These are phyloP conservation scores for Melanchra persicariae DNA, from an alignment of 2,888 invertebrate species.

Conservation along the genomic window DNA sequence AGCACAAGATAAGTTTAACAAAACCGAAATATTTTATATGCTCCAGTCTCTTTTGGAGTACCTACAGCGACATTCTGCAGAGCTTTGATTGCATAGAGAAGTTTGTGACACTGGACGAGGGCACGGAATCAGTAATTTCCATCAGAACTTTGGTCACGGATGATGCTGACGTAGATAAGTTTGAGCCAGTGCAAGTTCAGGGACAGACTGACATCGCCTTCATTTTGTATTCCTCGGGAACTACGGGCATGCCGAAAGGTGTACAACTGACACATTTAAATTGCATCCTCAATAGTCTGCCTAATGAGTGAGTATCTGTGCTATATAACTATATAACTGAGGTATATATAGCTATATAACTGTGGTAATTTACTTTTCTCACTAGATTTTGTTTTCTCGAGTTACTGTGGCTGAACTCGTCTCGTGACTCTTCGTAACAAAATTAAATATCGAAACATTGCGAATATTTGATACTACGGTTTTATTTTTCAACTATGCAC, in stretches of 20 bases:
- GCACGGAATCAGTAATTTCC: constrained; percentile 64
- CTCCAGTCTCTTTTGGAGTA: constrained; percentile 88
- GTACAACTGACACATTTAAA: constrained; percentile 92
- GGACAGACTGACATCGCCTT: constrained; percentile 78
- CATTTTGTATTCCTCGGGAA: constrained; percentile 93
- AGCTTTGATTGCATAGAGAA: constrained; percentile 75
- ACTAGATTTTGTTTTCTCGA: not conserved
- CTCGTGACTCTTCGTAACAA: too few species aligned
- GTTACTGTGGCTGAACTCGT: too few species aligned
- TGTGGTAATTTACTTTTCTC: constrained; percentile 11
- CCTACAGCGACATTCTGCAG: constrained; percentile 75
- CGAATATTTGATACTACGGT: too few species aligned
- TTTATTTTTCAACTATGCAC: not conserved
- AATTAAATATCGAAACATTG: too few species aligned
- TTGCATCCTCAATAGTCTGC: constrained; percentile 81
- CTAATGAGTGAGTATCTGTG: constrained; percentile 77
- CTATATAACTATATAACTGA: too few species aligned
- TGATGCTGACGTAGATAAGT: constrained; percentile 73
- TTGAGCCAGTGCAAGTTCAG: constrained; percentile 86
- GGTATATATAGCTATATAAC: too few species aligned
- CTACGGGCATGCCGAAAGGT: constrained; percentile 93
- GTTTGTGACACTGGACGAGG: constrained; percentile 75
- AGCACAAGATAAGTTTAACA: constrained; percentile 92
- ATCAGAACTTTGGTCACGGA: constrained; percentile 71
- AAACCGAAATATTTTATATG: constrained; percentile 93